Conservation (phyloP, 2,113 vertebrate species). For the Aptenodytes patagonicus region DNA sequence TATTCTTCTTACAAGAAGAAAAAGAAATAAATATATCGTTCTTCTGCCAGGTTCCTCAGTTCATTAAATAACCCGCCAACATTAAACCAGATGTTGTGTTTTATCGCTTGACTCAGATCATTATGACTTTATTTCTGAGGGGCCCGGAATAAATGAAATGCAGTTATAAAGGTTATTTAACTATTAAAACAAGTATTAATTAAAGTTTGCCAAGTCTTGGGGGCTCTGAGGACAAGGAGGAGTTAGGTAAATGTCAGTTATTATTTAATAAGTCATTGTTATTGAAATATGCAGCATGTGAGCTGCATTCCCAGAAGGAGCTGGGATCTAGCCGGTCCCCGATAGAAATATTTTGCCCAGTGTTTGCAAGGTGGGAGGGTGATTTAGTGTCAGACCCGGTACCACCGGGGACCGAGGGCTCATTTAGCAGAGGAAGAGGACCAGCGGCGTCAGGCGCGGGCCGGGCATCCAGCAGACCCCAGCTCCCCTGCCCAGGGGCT, state of each 20-base stretch:
- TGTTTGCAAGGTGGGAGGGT: not conserved
- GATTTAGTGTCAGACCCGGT: not conserved
- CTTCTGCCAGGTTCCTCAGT: constrained; percentile 30
- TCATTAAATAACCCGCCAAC: constrained; percentile 63
- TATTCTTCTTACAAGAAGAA: not conserved
- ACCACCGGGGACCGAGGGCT: not conserved
- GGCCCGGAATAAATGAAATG: constrained; percentile 54
- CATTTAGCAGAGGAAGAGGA: not conserved
- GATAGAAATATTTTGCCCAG: not conserved
- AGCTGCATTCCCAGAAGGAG: constrained; percentile 5
- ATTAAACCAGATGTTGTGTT: constrained; percentile 65
- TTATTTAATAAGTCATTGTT: constrained; percentile 64
- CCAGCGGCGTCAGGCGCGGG: not conserved
- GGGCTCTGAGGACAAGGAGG: constrained; percentile 53
- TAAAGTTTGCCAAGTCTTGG: constrained; percentile 67
- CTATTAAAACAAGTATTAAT: constrained; percentile 75
- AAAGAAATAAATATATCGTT: not conserved
- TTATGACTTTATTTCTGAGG: constrained; percentile 67
- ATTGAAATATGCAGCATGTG: constrained; percentile 23
- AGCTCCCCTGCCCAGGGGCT: not conserved
- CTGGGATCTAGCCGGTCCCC: not conserved
- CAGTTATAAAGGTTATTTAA: constrained; percentile 71
- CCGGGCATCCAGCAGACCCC: not conserved
- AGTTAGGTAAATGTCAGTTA: constrained; percentile 70
- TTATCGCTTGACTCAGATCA: constrained; percentile 56